Conservation (phyloP, 2,888 invertebrate species). For the Campopleginae sp. region DNA sequence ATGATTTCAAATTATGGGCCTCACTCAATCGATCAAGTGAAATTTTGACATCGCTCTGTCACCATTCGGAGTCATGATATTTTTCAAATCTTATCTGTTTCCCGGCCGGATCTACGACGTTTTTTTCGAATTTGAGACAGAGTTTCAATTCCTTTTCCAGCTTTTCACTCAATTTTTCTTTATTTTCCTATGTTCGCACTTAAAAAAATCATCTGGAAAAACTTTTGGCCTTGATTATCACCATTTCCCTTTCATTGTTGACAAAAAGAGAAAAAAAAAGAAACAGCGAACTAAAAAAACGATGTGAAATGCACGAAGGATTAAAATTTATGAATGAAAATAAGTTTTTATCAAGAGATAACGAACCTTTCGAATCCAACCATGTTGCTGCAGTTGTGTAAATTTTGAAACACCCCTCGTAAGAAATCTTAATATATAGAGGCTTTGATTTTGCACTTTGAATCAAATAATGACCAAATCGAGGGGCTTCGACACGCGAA, state of each 20-base stretch:
- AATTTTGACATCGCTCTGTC: not conserved
- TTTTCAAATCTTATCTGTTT: not conserved
- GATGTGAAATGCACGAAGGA: not conserved
- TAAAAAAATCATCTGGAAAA: not conserved
- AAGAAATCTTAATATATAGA: not conserved
- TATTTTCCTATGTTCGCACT: not conserved
- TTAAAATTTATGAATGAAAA: not conserved
- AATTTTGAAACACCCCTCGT: slow-evolving; percentile 25
- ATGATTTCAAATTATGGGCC: not conserved
- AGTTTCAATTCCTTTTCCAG: not conserved
- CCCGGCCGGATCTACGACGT: not conserved
- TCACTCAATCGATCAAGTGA: not conserved
- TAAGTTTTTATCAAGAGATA: not conserved
- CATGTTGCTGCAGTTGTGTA: slow-evolving; percentile 71
- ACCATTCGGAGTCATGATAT: not conserved
- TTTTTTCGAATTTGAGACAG: not conserved
- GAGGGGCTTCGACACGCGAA: not conserved
- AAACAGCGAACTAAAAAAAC: not conserved
- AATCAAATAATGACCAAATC: slow-evolving; percentile 9
- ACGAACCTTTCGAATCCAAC: slow-evolving; percentile 77
- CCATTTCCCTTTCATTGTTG: too few relatives aligned
- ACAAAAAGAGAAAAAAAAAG: too few relatives aligned
- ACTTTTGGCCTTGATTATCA: not conserved
- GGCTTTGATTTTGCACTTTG: slow-evolving; percentile 4
- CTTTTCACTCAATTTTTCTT: not conserved